Percentiles rank a stretch among this genome's conserved stretches.
These are phyloP conservation scores for Dasyurus viverrinus DNA, from an alignment of 2,113 vertebrate genomes.

Conservation along the genomic window DNA sequence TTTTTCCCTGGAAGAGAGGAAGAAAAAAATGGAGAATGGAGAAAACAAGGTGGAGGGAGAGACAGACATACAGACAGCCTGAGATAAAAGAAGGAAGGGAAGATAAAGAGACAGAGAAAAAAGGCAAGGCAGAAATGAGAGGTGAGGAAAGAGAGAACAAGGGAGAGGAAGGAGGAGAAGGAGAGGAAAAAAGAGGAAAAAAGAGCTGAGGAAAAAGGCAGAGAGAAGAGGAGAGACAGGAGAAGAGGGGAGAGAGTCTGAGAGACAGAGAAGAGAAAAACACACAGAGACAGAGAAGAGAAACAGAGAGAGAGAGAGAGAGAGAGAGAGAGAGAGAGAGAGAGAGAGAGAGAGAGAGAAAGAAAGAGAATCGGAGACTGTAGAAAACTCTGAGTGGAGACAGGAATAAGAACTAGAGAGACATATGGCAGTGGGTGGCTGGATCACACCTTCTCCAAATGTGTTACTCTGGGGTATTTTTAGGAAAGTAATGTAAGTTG, in stretches of 20 bases:
- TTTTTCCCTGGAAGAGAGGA: neutral
- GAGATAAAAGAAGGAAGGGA: no score
- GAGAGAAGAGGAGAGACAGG: neutral
- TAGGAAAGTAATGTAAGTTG: neutral
- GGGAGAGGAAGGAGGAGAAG: conserved; percentile 24
- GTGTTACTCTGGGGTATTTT: conserved; percentile 12
- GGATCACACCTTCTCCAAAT: conserved; percentile 13
- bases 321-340: neutral
- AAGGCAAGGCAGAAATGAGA: neutral
- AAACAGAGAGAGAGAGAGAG: neutral
- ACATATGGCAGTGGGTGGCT: conserved; percentile 31
- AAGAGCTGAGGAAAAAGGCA: conserved; percentile 51
- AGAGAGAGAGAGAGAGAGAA: neutral
- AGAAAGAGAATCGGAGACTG: neutral
- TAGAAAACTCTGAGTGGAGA: neutral
- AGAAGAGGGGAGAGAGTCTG: conserved; percentile 17
- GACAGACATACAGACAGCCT: neutral
- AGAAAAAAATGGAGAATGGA: no score
- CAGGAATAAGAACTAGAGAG: neutral
- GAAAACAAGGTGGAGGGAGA: no score
- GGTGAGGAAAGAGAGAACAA: neutral
- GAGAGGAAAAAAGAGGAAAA: conserved; percentile 54
- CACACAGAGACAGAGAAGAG: neutral
- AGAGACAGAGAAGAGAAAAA: conserved; percentile 9
- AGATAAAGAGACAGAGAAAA: neutral